Evolutionary conservation across 2,797 vertebrate genomes (phyloP), one percentile per base, ranked within the genome.

Genomic region (Myripristis jacobus): DNA sequence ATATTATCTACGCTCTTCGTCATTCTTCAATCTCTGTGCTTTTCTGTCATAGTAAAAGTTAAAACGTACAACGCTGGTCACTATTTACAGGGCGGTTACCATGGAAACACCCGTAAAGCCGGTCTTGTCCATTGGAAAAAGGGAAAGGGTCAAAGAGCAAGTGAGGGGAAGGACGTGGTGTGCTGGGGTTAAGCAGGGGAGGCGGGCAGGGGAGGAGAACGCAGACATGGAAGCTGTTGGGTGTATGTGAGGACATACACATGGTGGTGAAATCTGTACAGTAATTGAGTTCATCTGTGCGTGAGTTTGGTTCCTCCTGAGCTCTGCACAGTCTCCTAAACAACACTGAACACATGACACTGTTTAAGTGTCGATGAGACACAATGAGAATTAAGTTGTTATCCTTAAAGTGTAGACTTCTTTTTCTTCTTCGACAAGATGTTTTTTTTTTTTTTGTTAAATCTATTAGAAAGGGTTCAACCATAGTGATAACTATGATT

Each of bases 71-170:
- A 82, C 83, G 86, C 79, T 58, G 60, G 77, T 87, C 72, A 79
- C 75, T 89, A 89, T 92, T 90, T 92, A 92, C 89, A 92, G 72
- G 75, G 86, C 18, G 34, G 77, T 89, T 80, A 60, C 80, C 74
- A 83, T 88, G 89, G 89, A 88, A 85, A 93, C 89, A 84, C 84
- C 86, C 83, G 68, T 83, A 78, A 79, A 89, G 73, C 74, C 62
- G 59, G 82, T 83, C 82, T 77, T 61, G 86, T 82, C 89, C 82
- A 81, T 64, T 38, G 47, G 64, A 70, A 57, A 59, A 51, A 59
- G 29, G 36, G 34, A 27, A 27, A 4, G 57, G 73, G 77, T 70
- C 48, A 57, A 52, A 65, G 66, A 67, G 70, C 70, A 47, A 58
- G 52, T 22, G 6, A 48, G 47, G 4, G 25, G 52, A 3, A 15